phyloP scores from a whole-genome alignment of 1,140 invertebrate genomes.

The Drosophila sucinea region DNA sequence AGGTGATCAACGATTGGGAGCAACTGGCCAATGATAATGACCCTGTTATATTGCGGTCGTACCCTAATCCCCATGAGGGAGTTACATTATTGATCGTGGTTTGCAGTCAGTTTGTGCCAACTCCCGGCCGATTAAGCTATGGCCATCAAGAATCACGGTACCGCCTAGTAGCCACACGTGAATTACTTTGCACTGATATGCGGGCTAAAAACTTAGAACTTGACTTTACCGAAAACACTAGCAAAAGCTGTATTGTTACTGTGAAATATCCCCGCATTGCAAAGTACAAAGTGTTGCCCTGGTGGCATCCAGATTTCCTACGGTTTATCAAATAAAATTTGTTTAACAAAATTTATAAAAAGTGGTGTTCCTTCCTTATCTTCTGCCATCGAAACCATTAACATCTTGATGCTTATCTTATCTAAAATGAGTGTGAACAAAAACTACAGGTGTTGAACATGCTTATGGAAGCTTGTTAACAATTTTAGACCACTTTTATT shows the following conservation, averaged over 20 bases:
- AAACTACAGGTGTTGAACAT: conserved; percentile 35
- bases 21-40: conserved; percentile 28
- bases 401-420: conserved; percentile 6
- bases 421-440: conserved; percentile 1
- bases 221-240: conserved; percentile 58
- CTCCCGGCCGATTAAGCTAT: conserved; percentile 55
- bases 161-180: conserved; percentile 51
- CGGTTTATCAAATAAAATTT: conserved; percentile 63
- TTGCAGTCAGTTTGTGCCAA: conserved; percentile 58
- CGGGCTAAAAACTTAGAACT: conserved; percentile 66
- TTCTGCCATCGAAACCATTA: neutral
- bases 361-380: neutral
- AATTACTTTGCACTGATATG: conserved; percentile 72
- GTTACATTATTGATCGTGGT: conserved; percentile 56
- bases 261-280: conserved; percentile 64
- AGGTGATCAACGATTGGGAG: conserved; percentile 56
- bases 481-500: conserved; percentile 32
- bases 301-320: conserved; percentile 77
- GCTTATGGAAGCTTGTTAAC: conserved; percentile 14
- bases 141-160: conserved; percentile 41
- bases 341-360: neutral
- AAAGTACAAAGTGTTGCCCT: conserved; percentile 68
- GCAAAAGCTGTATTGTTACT: conserved; percentile 42
- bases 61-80: conserved; percentile 49
- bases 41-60: neutral